Conservation (phyloP, 2,888 invertebrate species). For the Luffia ferchaultella region DNA sequence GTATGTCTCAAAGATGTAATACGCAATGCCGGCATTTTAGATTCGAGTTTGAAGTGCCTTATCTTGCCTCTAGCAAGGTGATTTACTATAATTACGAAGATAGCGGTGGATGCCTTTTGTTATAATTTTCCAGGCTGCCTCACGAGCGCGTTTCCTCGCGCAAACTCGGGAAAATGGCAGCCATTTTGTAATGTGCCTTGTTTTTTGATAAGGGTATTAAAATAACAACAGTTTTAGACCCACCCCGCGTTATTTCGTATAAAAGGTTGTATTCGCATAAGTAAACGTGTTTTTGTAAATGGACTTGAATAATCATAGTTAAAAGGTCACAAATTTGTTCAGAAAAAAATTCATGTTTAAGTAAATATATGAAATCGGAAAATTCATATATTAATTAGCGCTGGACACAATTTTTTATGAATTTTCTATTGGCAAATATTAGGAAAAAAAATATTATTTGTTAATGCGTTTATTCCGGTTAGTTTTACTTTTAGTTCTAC, state of each 20-base stretch:
- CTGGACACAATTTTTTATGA: too few species aligned
- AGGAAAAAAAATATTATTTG: too few species aligned
- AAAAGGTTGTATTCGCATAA: neutral
- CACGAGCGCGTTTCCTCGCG: conserved; percentile 54
- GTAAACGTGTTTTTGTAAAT: neutral
- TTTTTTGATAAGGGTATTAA: conserved; percentile 67
- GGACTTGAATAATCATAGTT: too few species aligned
- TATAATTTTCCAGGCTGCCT: conserved; percentile 64
- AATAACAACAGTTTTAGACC: conserved; percentile 22
- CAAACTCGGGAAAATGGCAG: conserved; percentile 59
- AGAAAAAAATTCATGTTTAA: too few species aligned
- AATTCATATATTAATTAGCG: too few species aligned
- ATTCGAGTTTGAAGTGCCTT: conserved; percentile 40
- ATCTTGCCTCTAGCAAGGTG: conserved; percentile 57
- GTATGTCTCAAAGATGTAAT: conserved; percentile 26
- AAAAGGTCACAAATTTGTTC: too few species aligned
- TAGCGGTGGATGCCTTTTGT: conserved; percentile 67
- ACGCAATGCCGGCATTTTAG: conserved; percentile 42
- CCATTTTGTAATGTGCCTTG: conserved; percentile 66
- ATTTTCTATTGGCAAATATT: too few species aligned
- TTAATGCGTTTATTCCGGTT: too few species aligned
- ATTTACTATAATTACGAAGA: conserved; percentile 61
- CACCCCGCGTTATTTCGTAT: neutral
- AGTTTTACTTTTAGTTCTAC: too few species aligned
- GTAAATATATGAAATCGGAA: too few species aligned